Conservation (phyloP, 2,797 vertebrate genomes). For the Dipus sagitta region DNA sequence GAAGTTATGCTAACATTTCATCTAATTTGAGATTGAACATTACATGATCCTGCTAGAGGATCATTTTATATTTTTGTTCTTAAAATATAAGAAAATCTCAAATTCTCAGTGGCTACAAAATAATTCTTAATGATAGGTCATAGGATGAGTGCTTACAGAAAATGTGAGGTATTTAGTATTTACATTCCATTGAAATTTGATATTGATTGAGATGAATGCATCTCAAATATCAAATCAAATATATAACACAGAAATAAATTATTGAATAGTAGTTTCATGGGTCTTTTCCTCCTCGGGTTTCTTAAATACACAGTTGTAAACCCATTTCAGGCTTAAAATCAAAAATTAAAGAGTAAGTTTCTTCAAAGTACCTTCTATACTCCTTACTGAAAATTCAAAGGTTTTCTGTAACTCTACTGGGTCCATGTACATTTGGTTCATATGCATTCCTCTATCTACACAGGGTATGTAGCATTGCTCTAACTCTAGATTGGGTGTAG, state of each 20-base stretch:
- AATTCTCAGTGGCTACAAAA: slow-evolving; percentile 39
- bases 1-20: slow-evolving; percentile 47
- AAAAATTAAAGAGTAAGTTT: slow-evolving; percentile 35
- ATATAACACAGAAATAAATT: slow-evolving; percentile 50
- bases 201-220: slow-evolving; percentile 8
- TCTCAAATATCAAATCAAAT: too few species aligned
- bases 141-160: background rate
- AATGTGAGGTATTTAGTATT: slow-evolving; percentile 6
- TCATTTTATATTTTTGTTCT: slow-evolving; percentile 26
- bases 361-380: slow-evolving; percentile 48
- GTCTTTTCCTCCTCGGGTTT: background rate
- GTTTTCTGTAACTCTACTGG: too few species aligned
- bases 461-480: too few species aligned
- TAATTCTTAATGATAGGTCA: slow-evolving; percentile 11
- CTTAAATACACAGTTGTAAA: slow-evolving; percentile 30
- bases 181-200: background rate
- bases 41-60: background rate
- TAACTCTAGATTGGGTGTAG: background rate
- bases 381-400: slow-evolving; percentile 27
- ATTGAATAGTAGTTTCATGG: background rate
- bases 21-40: slow-evolving; percentile 25
- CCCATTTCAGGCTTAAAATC: slow-evolving; percentile 15
- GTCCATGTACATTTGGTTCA: too few species aligned
- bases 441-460: too few species aligned
- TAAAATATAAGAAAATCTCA: slow-evolving; percentile 39